Percentiles rank a stretch among this genome's conserved stretches.
These are phyloP conservation scores for Coracias cyanogaster DNA, from an alignment of 2,797 vertebrate species.

Conservation along the genomic window DNA sequence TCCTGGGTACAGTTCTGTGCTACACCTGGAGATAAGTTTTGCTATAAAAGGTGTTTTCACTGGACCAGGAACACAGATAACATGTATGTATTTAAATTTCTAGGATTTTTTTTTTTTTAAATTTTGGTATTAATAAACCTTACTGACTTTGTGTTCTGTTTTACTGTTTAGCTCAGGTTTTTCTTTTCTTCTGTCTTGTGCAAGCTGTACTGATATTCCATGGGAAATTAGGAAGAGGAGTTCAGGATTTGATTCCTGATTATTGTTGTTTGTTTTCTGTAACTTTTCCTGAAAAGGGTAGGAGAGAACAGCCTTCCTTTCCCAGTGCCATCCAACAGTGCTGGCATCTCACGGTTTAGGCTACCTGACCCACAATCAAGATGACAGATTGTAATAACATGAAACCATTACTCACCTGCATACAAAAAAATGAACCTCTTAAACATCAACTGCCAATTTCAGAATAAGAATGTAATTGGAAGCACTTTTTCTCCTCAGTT, in stretches of 20 bases:
- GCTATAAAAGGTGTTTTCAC: background rate
- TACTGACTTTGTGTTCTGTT: background rate
- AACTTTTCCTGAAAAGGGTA: background rate
- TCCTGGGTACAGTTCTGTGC: background rate
- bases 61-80: background rate
- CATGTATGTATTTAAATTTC: background rate
- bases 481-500: background rate
- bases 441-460: background rate
- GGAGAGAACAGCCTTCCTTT: background rate
- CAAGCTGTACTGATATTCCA: background rate
- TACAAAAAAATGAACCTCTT: background rate
- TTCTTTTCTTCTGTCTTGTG: background rate
- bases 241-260: background rate
- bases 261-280: background rate
- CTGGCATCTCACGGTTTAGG: background rate
- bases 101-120: background rate
- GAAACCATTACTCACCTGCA: background rate
- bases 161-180: background rate
- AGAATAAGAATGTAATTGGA: background rate
- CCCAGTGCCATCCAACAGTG: background rate
- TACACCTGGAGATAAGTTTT: background rate
- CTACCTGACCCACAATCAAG: background rate
- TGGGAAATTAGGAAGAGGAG: background rate
- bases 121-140: background rate
- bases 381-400: background rate